Base-by-base conservation (phyloP, 2,888 invertebrate species). In the Hypomecis atomaria region DNA sequence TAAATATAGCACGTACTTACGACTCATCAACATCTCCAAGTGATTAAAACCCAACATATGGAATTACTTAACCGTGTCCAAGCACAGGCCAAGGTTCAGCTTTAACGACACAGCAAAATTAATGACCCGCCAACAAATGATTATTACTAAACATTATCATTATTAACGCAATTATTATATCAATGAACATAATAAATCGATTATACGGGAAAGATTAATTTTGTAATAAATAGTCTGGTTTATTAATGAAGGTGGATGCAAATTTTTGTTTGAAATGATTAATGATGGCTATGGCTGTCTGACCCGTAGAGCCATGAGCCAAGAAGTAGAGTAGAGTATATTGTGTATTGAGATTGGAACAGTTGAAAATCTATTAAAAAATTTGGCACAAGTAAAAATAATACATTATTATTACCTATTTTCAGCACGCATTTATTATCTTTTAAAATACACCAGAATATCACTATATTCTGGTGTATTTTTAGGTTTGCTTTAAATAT, bases 71-170 rank as follows among this genome's bases (percentile, higher is more conserved):
- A 59, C 62, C 48, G 48, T 56, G 49, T 59, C 61, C 56, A 63
- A 56, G 62, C 54, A 38, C 62, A 38, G 62, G 69, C 67, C 71
- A 73, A 73, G 73, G 73, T 59, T 53, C 58, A 42, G 8, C 53
- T 10, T 45, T 62, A 67, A 78, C 75, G 75, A 72, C 77, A 71
- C 60, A 56, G 67, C 59, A 57, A 70, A 76, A 78, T 78, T 79
- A 82, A 83, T 78, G 77, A 78, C 71, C 70, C 72, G 64, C 73
- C 65, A 65, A 73, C 74, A 68, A 66, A 69, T 71, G 71, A 75
- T 77, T 71, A 77, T 74, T 76, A 76, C 40, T 55, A 62, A 62
- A 52, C 57, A 69, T 65, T 69, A 71, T 58, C 45, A 63, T 67
- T 59, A 70, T 64, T 59, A 66, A 65, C 65, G 59, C 66, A 69